Conservation (phyloP, 2,888 invertebrate species). For the Watsonalla cultraria region DNA sequence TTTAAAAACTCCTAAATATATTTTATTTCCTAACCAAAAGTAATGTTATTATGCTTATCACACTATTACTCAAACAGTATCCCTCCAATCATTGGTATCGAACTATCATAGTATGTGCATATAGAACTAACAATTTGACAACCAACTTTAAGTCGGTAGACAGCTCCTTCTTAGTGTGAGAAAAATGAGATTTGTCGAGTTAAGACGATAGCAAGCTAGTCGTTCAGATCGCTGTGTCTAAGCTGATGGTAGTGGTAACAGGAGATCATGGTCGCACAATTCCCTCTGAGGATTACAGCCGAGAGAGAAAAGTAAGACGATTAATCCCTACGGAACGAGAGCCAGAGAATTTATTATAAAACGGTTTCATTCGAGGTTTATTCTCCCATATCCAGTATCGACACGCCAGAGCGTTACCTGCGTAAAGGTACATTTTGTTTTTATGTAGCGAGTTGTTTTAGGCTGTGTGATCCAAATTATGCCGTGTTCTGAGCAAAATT, state of each 20-base stretch:
- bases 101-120: too few relatives aligned
- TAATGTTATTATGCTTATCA: too few relatives aligned
- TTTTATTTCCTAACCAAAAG: too few relatives aligned
- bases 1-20: not conserved
- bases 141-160: not conserved
- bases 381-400: slow-evolving; percentile 31
- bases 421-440: slow-evolving; percentile 19
- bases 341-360: slow-evolving; percentile 73
- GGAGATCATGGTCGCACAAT: slow-evolving; percentile 64
- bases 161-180: not conserved
- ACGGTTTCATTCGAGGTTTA: slow-evolving; percentile 56
- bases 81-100: too few relatives aligned
- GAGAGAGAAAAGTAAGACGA: slow-evolving; percentile 75
- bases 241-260: slow-evolving; percentile 45
- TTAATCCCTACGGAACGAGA: slow-evolving; percentile 63
- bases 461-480: slow-evolving; percentile 28
- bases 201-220: slow-evolving; percentile 9
- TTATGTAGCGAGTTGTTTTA: slow-evolving; percentile 27
- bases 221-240: slow-evolving; percentile 4
- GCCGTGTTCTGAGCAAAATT: slow-evolving; percentile 26
- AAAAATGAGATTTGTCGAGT: slow-evolving; percentile 3
- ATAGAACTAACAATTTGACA: too few relatives aligned
- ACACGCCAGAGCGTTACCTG: slow-evolving; percentile 41
- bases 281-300: slow-evolving; percentile 67
- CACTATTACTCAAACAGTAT: too few relatives aligned